Percentiles rank a stretch among this genome's conserved stretches.
Evolutionary conservation across 2,888 invertebrate species (phyloP).

Genomic region (Octonoba sinensis): DNA sequence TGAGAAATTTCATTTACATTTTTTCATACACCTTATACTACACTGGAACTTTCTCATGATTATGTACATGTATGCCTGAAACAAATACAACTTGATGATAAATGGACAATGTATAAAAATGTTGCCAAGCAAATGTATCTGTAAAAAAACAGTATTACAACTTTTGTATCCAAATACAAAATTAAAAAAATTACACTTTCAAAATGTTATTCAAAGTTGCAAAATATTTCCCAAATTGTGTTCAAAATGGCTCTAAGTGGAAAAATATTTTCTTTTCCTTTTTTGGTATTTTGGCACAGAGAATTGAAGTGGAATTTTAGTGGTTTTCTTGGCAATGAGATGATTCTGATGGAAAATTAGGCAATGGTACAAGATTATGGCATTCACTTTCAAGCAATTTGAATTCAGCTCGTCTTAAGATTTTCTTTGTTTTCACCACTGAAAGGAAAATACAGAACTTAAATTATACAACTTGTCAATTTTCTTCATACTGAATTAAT

Average conservation of each 20-base stretch:
- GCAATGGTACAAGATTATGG: constrained; percentile 19
- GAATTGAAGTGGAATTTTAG: background rate
- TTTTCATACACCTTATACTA: constrained; percentile 36
- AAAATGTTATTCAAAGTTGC: too few relatives aligned
- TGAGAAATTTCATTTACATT: constrained; percentile 42
- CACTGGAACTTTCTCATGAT: constrained; percentile 28
- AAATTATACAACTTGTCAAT: background rate
- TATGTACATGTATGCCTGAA: constrained; percentile 41
- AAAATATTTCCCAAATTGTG: too few relatives aligned
- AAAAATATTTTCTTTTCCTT: constrained; percentile 1
- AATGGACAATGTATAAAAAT: constrained; percentile 33
- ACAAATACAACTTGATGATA: constrained; percentile 32
- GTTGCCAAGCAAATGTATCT: background rate
- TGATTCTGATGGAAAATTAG: constrained; percentile 29
- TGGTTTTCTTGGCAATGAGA: constrained; percentile 9
- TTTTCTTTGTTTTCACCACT: constrained; percentile 54
- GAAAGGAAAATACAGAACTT: constrained; percentile 4
- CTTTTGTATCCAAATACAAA: background rate
- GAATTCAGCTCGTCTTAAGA: constrained; percentile 33
- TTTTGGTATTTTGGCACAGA: constrained; percentile 16
- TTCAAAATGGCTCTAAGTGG: background rate
- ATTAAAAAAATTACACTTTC: too few relatives aligned
- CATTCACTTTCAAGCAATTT: constrained; percentile 26
- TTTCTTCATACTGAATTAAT: background rate
- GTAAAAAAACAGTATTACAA: background rate